Conservation (phyloP, 2,888 invertebrate genomes). For the Dusona sp. region DNA sequence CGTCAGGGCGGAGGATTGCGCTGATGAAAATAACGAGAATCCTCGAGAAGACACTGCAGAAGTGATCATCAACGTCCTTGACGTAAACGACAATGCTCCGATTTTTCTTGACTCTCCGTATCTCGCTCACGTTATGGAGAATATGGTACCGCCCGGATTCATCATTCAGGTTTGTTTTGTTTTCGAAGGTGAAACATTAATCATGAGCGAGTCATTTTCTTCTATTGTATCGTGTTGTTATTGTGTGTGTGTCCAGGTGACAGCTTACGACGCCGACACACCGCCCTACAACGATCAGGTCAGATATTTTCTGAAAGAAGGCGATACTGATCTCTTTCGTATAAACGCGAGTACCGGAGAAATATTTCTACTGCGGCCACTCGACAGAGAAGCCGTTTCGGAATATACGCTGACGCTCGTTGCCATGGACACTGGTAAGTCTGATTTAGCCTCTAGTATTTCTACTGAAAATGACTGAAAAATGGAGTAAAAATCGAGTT, state of each 20-base stretch:
- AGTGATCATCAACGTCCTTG: constrained; percentile 93
- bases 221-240: constrained; percentile 1
- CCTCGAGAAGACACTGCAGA: constrained; percentile 91
- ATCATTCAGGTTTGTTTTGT: constrained; percentile 85
- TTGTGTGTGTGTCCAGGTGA: constrained; percentile 86
- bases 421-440: constrained; percentile 97
- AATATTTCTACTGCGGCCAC: constrained; percentile 92
- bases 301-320: constrained; percentile 96
- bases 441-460: not conserved
- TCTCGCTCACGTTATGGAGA: constrained; percentile 96
- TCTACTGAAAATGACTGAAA: not conserved
- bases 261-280: constrained; percentile 96
- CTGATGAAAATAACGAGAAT: constrained; percentile 87
- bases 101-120: constrained; percentile 98
- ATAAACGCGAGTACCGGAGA: constrained; percentile 97
- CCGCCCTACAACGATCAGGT: constrained; percentile 96
- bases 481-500: not conserved
- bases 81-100: constrained; percentile 97
- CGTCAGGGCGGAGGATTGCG: constrained; percentile 95
- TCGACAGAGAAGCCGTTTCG: constrained; percentile 94
- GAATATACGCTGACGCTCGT: constrained; percentile 94
- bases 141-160: constrained; percentile 93
- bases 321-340: constrained; percentile 95
- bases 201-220: not conserved
- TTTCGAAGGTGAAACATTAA: not conserved